Conservation (phyloP, 2,888 invertebrate species). For the Drosophila formosana region DNA sequence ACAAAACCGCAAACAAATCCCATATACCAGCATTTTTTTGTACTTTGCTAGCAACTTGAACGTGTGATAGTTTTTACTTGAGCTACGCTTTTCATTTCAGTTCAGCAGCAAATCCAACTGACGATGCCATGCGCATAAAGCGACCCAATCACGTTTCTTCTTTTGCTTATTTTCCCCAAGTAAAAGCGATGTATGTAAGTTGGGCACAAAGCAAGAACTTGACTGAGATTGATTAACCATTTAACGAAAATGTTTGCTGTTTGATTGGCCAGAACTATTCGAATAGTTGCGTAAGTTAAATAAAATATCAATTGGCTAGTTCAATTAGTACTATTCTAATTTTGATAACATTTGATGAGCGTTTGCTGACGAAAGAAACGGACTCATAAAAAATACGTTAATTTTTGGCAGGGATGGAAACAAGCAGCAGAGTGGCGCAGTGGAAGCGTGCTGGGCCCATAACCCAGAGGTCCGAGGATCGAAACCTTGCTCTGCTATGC, state of each 20-base stretch:
- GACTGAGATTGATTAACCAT: conserved; percentile 2
- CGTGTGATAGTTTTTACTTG: conserved; percentile 18
- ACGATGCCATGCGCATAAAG: conserved; percentile 3
- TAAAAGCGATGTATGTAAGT: not conserved
- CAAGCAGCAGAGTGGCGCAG: conserved; percentile 65
- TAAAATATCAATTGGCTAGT: not conserved
- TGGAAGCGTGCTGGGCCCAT: conserved; percentile 66
- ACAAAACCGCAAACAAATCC: conserved; percentile 11
- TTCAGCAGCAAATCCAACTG: conserved; percentile 3
- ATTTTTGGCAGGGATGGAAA: not conserved
- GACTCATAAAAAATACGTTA: not conserved
- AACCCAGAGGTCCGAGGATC: conserved; percentile 68
- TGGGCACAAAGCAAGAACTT: not conserved
- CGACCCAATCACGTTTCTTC: conserved; percentile 20
- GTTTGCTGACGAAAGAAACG: not conserved
- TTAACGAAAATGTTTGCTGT: conserved; percentile 1
- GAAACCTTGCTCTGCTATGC: conserved; percentile 66
- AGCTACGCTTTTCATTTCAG: conserved; percentile 3
- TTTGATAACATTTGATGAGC: not conserved
- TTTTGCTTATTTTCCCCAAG: not conserved
- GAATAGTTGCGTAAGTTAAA: not conserved
- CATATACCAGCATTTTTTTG: not conserved
- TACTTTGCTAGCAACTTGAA: conserved; percentile 6
- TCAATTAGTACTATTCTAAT: not conserved
- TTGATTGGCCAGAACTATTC: not conserved